These are phyloP conservation scores for Sula dactylatra DNA, from an alignment of 2,113 vertebrate species.

Conservation along the genomic window DNA sequence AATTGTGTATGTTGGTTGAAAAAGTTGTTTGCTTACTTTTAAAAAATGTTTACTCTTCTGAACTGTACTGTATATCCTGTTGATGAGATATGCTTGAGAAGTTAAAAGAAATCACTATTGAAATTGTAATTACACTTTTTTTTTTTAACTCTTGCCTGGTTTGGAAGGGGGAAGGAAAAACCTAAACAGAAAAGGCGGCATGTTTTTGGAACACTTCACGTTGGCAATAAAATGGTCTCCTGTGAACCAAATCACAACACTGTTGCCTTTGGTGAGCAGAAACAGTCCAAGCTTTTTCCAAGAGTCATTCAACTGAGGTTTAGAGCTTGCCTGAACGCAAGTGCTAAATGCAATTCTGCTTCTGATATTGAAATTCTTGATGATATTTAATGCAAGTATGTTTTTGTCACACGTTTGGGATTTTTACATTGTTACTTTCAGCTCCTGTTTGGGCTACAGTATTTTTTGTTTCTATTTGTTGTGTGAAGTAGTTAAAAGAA, in stretches of 20 bases:
- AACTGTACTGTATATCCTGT: conserved; percentile 66
- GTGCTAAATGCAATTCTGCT: background rate
- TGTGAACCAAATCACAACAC: conserved; percentile 35
- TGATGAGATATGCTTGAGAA: conserved; percentile 48
- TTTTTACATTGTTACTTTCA: conserved; percentile 60
- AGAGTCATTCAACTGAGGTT: background rate
- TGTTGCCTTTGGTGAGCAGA: conserved; percentile 47
- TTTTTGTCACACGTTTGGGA: conserved; percentile 56
- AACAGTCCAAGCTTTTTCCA: background rate
- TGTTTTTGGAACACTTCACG: conserved; percentile 23
- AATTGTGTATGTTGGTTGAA: conserved; percentile 60
- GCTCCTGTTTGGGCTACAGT: conserved; percentile 37
- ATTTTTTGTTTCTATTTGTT: conserved; percentile 59
- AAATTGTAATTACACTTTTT: conserved; percentile 56
- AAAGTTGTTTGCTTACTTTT: conserved; percentile 71
- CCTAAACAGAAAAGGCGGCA: background rate
- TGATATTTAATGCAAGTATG: conserved; percentile 61
- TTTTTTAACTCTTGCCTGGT: conserved; percentile 1
- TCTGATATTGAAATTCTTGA: conserved; percentile 30
- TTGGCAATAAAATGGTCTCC: conserved; percentile 54
- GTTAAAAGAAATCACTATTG: conserved; percentile 35
- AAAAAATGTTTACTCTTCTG: conserved; percentile 58
- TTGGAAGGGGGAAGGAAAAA: background rate
- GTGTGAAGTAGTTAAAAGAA: conserved; percentile 61
- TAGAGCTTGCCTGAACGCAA: background rate